These are phyloP conservation scores for Cnemophilus loriae DNA, from an alignment of 2,113 vertebrate species.

Conservation along the genomic window DNA sequence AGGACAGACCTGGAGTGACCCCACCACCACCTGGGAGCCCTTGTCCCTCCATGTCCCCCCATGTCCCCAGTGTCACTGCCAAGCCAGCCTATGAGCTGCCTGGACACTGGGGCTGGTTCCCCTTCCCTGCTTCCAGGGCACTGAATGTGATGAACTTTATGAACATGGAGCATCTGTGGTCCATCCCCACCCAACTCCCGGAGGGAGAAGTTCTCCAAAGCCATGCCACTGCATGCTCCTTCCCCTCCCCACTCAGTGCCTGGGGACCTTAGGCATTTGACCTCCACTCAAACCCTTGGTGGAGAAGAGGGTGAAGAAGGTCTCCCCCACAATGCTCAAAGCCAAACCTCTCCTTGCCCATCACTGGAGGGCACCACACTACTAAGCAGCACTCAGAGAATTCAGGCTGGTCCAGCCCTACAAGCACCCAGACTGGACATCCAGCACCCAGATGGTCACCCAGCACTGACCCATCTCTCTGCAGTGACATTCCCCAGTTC, in stretches of 20 bases:
- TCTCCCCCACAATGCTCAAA: background rate
- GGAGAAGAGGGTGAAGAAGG: background rate
- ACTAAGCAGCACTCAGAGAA: background rate
- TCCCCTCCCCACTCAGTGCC: rapidly evolving
- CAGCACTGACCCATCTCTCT: background rate
- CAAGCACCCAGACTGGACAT: background rate
- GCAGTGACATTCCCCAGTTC: background rate
- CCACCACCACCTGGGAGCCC: background rate
- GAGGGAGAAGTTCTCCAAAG: background rate
- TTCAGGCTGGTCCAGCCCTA: background rate
- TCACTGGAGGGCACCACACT: slow-evolving; percentile 19
- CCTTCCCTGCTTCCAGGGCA: rapidly evolving
- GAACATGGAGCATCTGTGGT: background rate
- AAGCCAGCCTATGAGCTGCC: background rate
- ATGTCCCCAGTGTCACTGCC: rapidly evolving
- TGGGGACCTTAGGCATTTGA: too few species aligned
- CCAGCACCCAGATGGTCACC: background rate
- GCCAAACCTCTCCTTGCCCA: background rate
- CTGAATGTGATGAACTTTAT: background rate
- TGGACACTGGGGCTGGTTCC: background rate
- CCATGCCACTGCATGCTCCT: rapidly evolving
- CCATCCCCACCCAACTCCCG: background rate
- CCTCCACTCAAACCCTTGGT: background rate
- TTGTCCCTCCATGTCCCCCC: background rate
- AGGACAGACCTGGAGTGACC: background rate